Evolutionary conservation across 2,797 vertebrate species (phyloP), one percentile per base, ranked within the genome.

Genomic region (Vipera latastei): DNA sequence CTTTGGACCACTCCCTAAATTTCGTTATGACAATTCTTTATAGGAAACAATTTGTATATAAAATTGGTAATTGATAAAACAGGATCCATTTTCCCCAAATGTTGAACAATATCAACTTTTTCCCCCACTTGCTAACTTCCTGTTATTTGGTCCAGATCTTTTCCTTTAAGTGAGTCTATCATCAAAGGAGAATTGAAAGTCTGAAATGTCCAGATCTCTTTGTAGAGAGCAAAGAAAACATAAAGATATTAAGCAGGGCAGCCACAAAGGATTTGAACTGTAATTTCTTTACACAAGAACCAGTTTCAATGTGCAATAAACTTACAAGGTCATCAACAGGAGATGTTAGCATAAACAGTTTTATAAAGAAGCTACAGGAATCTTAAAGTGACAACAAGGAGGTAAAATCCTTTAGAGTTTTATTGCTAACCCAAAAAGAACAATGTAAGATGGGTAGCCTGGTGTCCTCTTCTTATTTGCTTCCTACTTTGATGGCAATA

Each of bases 321-420:
- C 94, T 95, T 94, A 55, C 90, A 94, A 93, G 92, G 94, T 96
- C 94, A 95, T 88, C 90, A 91, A 87, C 20, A 93, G 51, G 63
- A 93, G 88, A 96, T 95, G 26, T 95, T 92, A 94, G 5, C 25
- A 92, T 85, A 94, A 96, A 93, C 6, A 89, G 18, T 94, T 95
- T 94, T 92, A 93, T 89, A 89, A 93, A 92, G 55, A 22, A 93
- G 8, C 38, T 94, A 22, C 28, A 95, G 92, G 92, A 95, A 94
- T 51, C 95, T 95, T 69, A 69, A 93, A 93, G 92, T 85, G 65
- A 69, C n/a, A 89, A 32, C 0, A 5, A 59, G 92, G 86, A 91
- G 86, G 57, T 92, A 38, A 93, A 93, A 78, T 25, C 20, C 9
- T 69, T 48, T 90, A 69, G 86, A 89, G 44, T 85, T 69, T 94